Evolutionary conservation across 2,888 invertebrate genomes (phyloP), one percentile per base, ranked within the genome.

Genomic region (Callyntrura sp.): DNA sequence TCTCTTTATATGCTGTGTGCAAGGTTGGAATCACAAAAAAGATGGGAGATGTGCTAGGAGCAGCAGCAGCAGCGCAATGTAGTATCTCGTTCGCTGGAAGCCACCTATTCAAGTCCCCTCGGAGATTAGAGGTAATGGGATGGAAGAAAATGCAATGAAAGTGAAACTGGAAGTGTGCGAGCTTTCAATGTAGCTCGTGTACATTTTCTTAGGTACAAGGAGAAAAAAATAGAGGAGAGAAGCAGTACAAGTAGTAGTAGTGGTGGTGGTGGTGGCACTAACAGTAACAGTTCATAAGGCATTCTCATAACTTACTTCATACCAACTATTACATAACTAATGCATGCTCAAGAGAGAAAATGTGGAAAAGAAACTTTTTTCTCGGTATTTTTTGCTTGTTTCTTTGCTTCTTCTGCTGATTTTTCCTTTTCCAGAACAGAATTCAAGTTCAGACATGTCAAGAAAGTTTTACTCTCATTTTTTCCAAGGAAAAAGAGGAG

Each of bases 141-240:
- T 91, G 92, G 92, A 85, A 91, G 90, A 90, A 90, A 92, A 91
- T 90, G 90, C 90, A 92, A 91, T 91, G 88, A 90, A 91, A 89
- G 91, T 87, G 91, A 88, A 90, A 92, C 89, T 87, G 70, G 57
- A 87, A 86, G 65, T 79, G 87, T 70, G 81, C 65, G 62, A 73
- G 76, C 76, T 60, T 78, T 81, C 45, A 51, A 81, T 45, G 20
- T 81, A 81, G 28, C 17, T 4, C 6, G 28, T 25, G 73, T 73
- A n/a, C 35, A 9, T 35, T 9, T 65, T 65, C 28, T n/a, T 20
- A 70, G 9, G 11, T 48, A 78, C 14, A 9, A 35, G n/a, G n/a
- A 28, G 12, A 20, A 28, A 57, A n/a, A 76, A 76, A 35, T 35
- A 23, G 20, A 20, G 23, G 51, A 76, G 57, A 78, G 55, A n/a